Evolutionary conservation across 2,113 vertebrate genomes (phyloP).

Genomic region (Lichenostomus cassidix): DNA sequence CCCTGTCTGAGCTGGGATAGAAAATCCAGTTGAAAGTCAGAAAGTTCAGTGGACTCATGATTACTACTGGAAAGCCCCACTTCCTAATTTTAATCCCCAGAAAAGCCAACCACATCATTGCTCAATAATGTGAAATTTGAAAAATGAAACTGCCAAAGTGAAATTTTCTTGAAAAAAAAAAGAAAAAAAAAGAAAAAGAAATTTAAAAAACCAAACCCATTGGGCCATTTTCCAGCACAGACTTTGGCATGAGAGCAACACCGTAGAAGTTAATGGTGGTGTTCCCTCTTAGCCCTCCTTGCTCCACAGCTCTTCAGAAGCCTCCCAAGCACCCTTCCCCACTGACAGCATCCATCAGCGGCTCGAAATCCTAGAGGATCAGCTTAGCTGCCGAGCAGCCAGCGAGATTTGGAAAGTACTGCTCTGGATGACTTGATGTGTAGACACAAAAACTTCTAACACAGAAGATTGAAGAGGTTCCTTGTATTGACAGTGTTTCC

Average conservation of each 20-base stretch:
- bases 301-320: background rate
- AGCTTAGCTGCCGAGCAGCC: background rate
- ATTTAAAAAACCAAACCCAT: too few species aligned
- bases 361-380: background rate
- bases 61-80: background rate
- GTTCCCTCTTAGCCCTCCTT: background rate
- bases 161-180: background rate
- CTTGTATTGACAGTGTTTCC: background rate
- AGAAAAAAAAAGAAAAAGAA: background rate
- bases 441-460: too few species aligned
- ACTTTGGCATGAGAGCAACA: fast-evolving
- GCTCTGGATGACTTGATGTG: background rate
- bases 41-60: background rate
- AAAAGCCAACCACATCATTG: background rate
- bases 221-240: background rate
- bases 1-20: background rate
- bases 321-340: background rate
- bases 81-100: background rate
- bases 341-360: fast-evolving
- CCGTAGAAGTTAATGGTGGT: fast-evolving
- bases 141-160: background rate
- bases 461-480: background rate
- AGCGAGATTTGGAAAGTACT: background rate
- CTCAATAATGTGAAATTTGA: background rate
- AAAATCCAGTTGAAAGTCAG: background rate